Evolutionary conservation across 2,113 vertebrate genomes (phyloP), one percentile per base, ranked within the genome.

Genomic region (Cephalopholis sonnerati): DNA sequence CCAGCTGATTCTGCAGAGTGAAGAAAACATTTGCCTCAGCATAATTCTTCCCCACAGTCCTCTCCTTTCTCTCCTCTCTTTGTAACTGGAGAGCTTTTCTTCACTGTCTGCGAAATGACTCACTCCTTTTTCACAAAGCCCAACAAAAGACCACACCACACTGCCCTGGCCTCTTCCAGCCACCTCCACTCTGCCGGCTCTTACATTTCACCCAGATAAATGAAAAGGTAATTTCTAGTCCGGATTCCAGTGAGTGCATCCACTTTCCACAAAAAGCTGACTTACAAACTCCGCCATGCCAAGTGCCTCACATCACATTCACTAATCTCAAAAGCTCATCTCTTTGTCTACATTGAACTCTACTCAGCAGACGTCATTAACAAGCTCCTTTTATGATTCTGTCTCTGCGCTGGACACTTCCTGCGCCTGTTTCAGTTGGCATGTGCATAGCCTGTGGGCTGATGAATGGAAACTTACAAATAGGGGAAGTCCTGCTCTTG

Each of bases 1-100:
- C 84, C 91, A 92, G 94, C 93, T 95, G 93, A 94, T 93, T 93
- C 87, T 92, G 89, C 89, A 90, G 79, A 89, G 88, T 3, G 29
- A 81, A 90, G 65, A 90, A 89, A 91, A 86, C 72, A 78, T 87
- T 84, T 9, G 88, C 87, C 89, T 92, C 94, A 95, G 93, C 94
- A 95, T 51, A 90, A 85, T 89, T 89, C 87, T 32, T 85, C 65
- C 87, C 89, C 82, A 77, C 79, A 86, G 71, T 81, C 57, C 68
- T 74, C 74, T 75, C 63, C 64, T 74, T 65, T 79, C 85, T 70
- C 59, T 85, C 72, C 48, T 79, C 73, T 72, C 70, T 81, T 77
- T 91, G 91, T 91, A 93, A 93, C 90, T 32, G 64, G 91, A 94
- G 83, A 84, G 16, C 71, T 88, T 93, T 62, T 89, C 88, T 90